Base-by-base conservation (phyloP, 2,797 vertebrate genomes). In the Micromesistius poutassou region DNA sequence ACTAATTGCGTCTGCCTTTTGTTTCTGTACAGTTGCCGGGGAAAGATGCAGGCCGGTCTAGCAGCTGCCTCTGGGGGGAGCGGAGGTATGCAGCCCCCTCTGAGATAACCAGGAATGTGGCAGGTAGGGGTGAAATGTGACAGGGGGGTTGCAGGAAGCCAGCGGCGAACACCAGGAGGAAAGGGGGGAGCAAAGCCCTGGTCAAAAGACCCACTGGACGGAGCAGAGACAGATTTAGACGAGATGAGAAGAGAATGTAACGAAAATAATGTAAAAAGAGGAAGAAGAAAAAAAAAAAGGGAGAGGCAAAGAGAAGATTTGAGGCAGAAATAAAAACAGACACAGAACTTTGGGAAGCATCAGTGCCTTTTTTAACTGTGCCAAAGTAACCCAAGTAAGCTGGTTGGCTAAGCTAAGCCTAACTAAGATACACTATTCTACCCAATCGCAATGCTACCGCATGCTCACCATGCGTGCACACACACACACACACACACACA, bases 111-210 rank as follows among this genome's bases (percentile, higher is more conserved):
- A 87, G 90, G 93, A 94, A 94, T 94, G 93, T 94, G 85, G 90
- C 93, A 80, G 78, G 83, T 82, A 89, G 80, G 90, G 85, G 92
- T 91, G 92, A 94, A 94, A 95, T 94, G 91, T 94, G 92, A 93
- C 94, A 91, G 82, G 85, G 86, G 87, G 87, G 87, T 89, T 93
- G 92, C 88, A 94, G 93, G 90, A 93, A 91, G 86, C 89, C 89
- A 81, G 84, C 80, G 75, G 79, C 55, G 22, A 25, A 25, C 55
- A 25, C 22, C 22, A 13, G 82, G 76, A 80, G 81, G 86, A 86
- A 82, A 73, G 73, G 81, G 78, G 78, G 80, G 55, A 62, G 79
- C 40, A 10, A 81, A 71, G 79, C 68, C 78, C 42, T 76, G 83
- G 62, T 16, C 78, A 73, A 87, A 80, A 2, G 75, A 74, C 9